Conservation (phyloP, 2,797 vertebrate species). For the Dipus sagitta region DNA sequence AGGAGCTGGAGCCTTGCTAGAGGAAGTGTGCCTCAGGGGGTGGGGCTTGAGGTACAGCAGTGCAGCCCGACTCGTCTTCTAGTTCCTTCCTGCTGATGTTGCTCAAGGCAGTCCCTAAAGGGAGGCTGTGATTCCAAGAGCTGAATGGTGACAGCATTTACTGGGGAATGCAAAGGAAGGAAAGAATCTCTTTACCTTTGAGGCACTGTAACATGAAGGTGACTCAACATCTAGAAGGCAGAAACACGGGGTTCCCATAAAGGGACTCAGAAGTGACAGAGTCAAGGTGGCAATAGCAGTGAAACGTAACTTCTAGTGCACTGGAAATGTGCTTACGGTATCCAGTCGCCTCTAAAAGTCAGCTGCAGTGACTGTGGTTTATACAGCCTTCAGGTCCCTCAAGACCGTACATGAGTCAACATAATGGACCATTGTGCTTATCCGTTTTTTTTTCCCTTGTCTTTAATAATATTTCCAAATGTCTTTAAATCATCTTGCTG, state of each 20-base stretch:
- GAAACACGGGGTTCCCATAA: not conserved
- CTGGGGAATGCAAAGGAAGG: not conserved
- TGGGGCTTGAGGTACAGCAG: no score
- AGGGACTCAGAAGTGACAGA: not conserved
- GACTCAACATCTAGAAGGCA: not conserved
- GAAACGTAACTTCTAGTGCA: not conserved
- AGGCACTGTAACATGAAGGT: not conserved
- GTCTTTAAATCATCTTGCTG: constrained; percentile 11
- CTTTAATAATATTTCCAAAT: not conserved
- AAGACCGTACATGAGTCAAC: not conserved
- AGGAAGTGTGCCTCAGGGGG: no score
- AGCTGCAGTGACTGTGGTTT: not conserved
- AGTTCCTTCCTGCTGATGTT: no score
- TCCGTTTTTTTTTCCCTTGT: constrained; percentile 21
- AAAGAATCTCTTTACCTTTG: not conserved
- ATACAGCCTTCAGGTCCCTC: not conserved
- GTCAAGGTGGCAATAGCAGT: not conserved
- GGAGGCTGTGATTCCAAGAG: not conserved
- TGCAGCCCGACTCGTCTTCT: not conserved
- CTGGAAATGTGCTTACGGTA: not conserved
- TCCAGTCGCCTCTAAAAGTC: not conserved
- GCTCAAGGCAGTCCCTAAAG: no score
- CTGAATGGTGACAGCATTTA: not conserved
- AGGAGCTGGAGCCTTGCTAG: no score
- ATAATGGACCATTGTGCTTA: not conserved